Evolutionary conservation across 2,113 vertebrate genomes (phyloP), one percentile per base, ranked within the genome.

Genomic region (Callipepla californica): DNA sequence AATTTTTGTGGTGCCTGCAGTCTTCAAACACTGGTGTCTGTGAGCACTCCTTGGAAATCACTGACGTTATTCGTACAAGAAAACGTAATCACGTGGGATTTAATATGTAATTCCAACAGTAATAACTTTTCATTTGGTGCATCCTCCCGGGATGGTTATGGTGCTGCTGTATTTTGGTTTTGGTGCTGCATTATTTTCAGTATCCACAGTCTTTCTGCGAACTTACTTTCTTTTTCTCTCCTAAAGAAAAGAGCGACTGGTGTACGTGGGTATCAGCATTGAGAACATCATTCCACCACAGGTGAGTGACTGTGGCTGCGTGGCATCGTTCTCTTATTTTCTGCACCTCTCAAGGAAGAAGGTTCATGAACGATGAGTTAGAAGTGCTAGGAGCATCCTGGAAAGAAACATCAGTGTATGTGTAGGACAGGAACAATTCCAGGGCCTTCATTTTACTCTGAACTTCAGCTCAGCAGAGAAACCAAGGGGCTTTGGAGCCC

Each of bases 261-360:
- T 99, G 42, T 99, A 99, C 4, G 99, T 99, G 66, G 99, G 99
- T 59, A 99, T 99, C 97, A 99, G 99, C 44, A 99, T 99, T 89
- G 99, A 99, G 97, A 99, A 99, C 98, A 99, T 99, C 96, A 99
- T 99, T 91, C 99, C 98, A 92, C 98, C 99, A 40, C 97, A 98
- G 59, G 99, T 99, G 96, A 98, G 98, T 96, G 65, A 51, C 25
- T 80, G 13, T 5, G 5, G 23, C 38, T 57, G 0, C 13, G 8
- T n/a, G 44, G 8, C n/a, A 3, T 21, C 63, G 17, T 0, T 62
- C 17, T 8, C 84, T 61, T 67, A 15, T 88, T 78, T 82, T 68
- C 15, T 32, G 57, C 3, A 44, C 12, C 68, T 50, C 30, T 53
- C 20, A 3, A 44, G 69, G 40, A 80, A 21, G 20, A 32, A 22